Evolutionary conservation across 2,888 invertebrate genomes (phyloP).

Genomic region (Achlya flavicornis): DNA sequence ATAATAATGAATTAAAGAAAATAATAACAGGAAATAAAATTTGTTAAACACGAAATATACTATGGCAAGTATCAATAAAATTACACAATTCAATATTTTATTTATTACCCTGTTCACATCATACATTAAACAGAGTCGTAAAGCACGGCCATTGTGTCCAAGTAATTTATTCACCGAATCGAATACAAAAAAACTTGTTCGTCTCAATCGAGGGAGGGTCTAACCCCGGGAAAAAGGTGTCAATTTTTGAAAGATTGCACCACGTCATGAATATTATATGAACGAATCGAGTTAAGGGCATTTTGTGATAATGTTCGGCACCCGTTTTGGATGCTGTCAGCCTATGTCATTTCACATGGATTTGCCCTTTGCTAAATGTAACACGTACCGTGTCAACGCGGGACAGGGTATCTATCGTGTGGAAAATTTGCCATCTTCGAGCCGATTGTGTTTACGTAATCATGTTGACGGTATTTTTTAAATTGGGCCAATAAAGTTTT

Average conservation of each 20-base stretch:
- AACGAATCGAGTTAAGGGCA: constrained; percentile 82
- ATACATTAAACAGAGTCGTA: constrained; percentile 60
- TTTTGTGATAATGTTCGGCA: constrained; percentile 81
- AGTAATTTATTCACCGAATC: constrained; percentile 78
- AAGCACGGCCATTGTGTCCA: constrained; percentile 61
- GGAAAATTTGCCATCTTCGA: constrained; percentile 63
- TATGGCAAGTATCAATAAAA: constrained; percentile 10
- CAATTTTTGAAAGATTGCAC: constrained; percentile 84
- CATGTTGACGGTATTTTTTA: constrained; percentile 20
- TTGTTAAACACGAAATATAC: neutral
- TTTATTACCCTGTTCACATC: constrained; percentile 36
- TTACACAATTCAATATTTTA: constrained; percentile 29
- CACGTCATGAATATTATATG: constrained; percentile 83
- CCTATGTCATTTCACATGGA: constrained; percentile 82
- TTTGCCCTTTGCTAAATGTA: constrained; percentile 82
- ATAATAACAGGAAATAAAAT: too few relatives aligned
- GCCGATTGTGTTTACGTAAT: constrained; percentile 46
- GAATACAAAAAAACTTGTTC: constrained; percentile 79
- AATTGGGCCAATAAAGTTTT: constrained; percentile 8
- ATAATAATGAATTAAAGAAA: too few relatives aligned
- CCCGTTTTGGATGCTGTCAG: constrained; percentile 77
- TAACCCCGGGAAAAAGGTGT: constrained; percentile 75
- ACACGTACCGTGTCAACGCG: constrained; percentile 76
- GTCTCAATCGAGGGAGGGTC: constrained; percentile 57
- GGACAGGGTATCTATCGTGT: constrained; percentile 55